A percentile compares a stretch with the other conserved stretches of the same genome.
These are phyloP conservation scores for Meandrina meandrites DNA, from an alignment of 92 coral and sea anemone species.

Conservation along the genomic window DNA sequence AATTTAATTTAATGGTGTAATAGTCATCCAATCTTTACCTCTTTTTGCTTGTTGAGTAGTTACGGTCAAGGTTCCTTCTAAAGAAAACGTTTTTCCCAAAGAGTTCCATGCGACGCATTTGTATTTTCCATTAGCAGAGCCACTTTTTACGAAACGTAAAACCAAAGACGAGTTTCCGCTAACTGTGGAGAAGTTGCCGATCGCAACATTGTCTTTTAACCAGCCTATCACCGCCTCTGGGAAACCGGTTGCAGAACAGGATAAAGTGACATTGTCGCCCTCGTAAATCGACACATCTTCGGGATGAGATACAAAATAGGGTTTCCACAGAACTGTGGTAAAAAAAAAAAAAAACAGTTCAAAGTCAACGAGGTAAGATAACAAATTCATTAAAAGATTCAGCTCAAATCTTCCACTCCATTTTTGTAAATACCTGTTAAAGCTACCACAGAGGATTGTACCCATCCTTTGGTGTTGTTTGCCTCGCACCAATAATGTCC, in stretches of 20 bases:
- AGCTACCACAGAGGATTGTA: neutral
- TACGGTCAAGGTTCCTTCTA: neutral
- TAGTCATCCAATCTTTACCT: neutral
- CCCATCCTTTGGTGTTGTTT: conserved; percentile 15
- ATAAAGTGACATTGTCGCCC: neutral
- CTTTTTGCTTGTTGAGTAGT: neutral
- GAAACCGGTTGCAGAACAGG: neutral
- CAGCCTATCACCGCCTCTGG: neutral
- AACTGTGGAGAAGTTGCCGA: neutral
- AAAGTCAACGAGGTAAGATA: neutral
- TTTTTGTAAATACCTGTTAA: neutral
- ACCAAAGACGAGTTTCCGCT: neutral
- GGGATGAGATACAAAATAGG: neutral
- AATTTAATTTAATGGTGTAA: neutral
- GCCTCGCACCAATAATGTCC: conserved; percentile 47
- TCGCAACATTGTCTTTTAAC: neutral
- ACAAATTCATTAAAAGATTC: neutral
- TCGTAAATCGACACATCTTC: neutral
- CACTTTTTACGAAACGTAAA: neutral
- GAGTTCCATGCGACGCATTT: neutral
- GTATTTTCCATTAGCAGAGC: neutral
- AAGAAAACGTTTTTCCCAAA: neutral
- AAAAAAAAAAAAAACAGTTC: neutral
- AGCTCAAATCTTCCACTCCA: neutral
- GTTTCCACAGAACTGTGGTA: neutral